These are phyloP conservation scores for Pipa parva DNA, from an alignment of 2,113 vertebrate genomes.

Conservation along the genomic window DNA sequence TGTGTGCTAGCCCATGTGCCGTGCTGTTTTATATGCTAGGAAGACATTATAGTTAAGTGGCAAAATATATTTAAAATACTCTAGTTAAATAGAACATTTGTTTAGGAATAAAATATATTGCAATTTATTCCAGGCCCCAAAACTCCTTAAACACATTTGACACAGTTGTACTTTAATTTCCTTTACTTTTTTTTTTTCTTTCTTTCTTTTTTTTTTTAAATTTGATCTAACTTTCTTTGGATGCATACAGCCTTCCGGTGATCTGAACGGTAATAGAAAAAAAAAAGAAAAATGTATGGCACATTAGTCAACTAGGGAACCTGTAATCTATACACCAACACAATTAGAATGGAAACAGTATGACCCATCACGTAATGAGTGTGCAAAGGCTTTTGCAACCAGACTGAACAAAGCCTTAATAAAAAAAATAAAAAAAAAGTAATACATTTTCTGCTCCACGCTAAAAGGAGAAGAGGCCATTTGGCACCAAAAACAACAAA, in stretches of 20 bases:
- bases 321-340: conserved; percentile 42
- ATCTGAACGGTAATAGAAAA: conserved; percentile 21
- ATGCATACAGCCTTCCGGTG: conserved; percentile 6
- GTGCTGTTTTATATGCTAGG: no score
- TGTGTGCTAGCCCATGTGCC: no score
- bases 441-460: background rate
- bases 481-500: conserved; percentile 65
- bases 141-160: no score
- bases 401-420: conserved; percentile 38
- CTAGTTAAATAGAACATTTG: background rate
- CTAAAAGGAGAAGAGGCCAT: conserved; percentile 50
- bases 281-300: conserved; percentile 54
- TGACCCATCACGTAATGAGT: conserved; percentile 33
- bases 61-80: background rate
- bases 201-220: no score
- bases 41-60: no score
- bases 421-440: conserved; percentile 29
- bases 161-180: background rate
- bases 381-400: conserved; percentile 18
- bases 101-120: no score
- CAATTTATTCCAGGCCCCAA: no score
- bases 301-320: conserved; percentile 50
- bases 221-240: background rate
- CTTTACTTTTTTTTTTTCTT: no score
- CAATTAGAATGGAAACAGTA: conserved; percentile 26